Evolutionary conservation across 2,113 vertebrate species (phyloP), one percentile per base, ranked within the genome.

Genomic region (Siniperca chuatsi): DNA sequence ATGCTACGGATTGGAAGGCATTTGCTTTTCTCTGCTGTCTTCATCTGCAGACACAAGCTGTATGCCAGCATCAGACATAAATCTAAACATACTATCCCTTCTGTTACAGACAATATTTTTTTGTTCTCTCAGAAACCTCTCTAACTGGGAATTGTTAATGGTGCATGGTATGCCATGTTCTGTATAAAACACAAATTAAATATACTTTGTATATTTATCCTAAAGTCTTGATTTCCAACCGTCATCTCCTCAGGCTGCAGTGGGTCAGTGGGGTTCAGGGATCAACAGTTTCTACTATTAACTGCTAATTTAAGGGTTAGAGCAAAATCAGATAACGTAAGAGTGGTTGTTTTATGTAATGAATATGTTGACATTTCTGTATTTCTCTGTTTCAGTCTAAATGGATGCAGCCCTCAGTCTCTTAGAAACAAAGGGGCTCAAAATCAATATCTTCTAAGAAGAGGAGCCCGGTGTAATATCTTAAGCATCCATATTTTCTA

Each of bases 1-100:
- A 80, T n/a, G 68, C 55, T 54, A 20, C 10, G 3, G 20, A 75
- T 44, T 70, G 68, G 18, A 77, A 81, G 44, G 68, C 40, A 25
- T 37, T 75, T 77, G 13, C 40, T 61, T 74, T 48, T 23, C 54
- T 61, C 55, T 71, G 16, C 46, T 13, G 29, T 44, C 67, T 65
- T 73, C 40, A 68, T 75, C 33, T 2, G 44, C n/a, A 69, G 46
- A 44, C 16, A 52, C 21, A n/a, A 57, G n/a, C 42, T 64, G 64
- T 8, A 50, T 33, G 13, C 13, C n/a, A 42, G 35, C 1, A 35
- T 62, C 62, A 40, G 18, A 54, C 21, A 58, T 3, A 37, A 81
- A 61, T 16, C 23, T 12, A 15, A 50, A 44, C 1, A 35, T 35
- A 25, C 29, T 29, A 40, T 33, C 12, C 23, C 13, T 20, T 57